Base-by-base conservation (phyloP, 1,140 invertebrate genomes). In the Drosophila leontia region DNA sequence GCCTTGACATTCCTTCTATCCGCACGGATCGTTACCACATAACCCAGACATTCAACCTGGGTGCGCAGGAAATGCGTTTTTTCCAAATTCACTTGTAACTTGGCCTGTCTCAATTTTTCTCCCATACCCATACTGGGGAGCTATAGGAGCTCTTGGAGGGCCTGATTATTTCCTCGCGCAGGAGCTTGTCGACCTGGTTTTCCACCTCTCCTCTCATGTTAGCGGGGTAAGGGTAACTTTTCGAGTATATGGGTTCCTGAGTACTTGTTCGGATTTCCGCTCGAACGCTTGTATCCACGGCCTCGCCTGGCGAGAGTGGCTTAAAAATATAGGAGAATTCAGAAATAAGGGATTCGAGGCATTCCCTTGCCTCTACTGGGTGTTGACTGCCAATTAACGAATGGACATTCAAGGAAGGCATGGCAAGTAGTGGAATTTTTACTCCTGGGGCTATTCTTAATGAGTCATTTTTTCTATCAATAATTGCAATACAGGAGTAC, bases 201-300 rank as follows among this genome's bases (percentile, higher is more conserved):
- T 60, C 57, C 0, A 60, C 42, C 11, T 60, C 42, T 0, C 12
- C n/a, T 19, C 42, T 23, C 57, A 60, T 60, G 13, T 23, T 47
- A 4, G 57, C 1, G 13, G 29, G 41, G n/a, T 60, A 47, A 5
- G 29, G 57, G n/a, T 45, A 47, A 13, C 29, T 60, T 19, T 56
- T 8, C 19, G 53, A 11, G 34, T 19, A 19, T 19, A 19, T 19
- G 19, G 19, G 19, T 19, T 19, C 19, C 19, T 19, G 19, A 19
- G 19, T 19, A 19, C 19, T 19, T 19, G 19, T 19, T 19, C 19
- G 19, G 19, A 19, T 56, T 23, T 39, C 35, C 7, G 45, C 19
- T 48, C 23, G 19, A 26, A 39, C 35, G 6, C 34, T 37, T 2
- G 32, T 39, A 0, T 56, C 34, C 13, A 56, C 53, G 12, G 35